Evolutionary conservation across 2,797 vertebrate species (phyloP).

Genomic region (Rhabdomys pumilio): DNA sequence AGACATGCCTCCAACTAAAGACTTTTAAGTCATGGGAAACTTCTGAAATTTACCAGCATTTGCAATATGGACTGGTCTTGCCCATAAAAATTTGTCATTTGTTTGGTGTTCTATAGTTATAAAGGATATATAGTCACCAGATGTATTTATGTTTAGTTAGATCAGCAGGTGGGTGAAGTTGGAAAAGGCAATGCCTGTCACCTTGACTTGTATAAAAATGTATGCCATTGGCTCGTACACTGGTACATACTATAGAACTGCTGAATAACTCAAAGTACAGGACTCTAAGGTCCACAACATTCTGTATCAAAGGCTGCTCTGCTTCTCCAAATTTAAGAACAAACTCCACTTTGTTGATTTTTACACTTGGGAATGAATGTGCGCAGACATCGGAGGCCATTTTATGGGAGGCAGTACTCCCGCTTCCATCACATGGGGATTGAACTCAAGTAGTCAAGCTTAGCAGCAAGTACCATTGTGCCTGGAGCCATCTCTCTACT

Average conservation of each 20-base stretch:
- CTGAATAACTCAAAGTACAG: slow-evolving; percentile 21
- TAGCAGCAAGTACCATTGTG: neutral
- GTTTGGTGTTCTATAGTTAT: neutral
- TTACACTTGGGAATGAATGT: neutral
- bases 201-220: neutral
- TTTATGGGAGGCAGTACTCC: neutral
- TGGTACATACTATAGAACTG: neutral
- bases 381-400: neutral
- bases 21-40: neutral
- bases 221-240: neutral
- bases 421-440: neutral
- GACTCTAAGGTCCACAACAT: neutral
- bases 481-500: no score
- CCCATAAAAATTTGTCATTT: neutral
- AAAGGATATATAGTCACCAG: neutral
- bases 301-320: neutral
- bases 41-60: neutral
- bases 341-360: neutral
- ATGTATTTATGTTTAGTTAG: neutral
- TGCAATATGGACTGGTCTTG: neutral
- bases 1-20: neutral
- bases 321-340: slow-evolving; percentile 8
- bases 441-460: neutral
- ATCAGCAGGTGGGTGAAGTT: neutral
- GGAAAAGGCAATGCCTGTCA: neutral